A percentile compares a stretch with the other conserved stretches of the same genome.
Conservation (phyloP, 2,113 vertebrate species). For the Chinchilla lanigera region DNA sequence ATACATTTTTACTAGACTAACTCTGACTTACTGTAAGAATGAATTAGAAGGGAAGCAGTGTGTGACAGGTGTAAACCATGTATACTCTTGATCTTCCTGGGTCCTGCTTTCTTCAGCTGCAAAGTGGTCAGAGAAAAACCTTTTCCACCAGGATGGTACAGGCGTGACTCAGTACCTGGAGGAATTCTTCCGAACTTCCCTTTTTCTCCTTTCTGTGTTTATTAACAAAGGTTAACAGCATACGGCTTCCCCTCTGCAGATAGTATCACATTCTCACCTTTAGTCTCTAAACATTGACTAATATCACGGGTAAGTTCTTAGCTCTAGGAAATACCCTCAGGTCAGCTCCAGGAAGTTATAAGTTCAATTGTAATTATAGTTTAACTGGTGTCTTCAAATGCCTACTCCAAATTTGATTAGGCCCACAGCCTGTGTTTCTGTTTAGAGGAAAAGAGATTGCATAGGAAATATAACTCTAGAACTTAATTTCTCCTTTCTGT, state of each 20-base stretch:
- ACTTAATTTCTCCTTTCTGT: constrained; percentile 6
- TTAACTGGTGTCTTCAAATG: constrained; percentile 23
- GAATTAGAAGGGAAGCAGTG: background rate
- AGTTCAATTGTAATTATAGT: background rate
- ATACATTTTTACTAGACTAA: background rate
- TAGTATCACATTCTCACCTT: background rate
- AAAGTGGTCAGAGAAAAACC: background rate
- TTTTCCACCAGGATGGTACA: background rate
- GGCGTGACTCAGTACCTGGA: background rate
- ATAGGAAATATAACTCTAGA: background rate
- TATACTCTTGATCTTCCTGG: background rate
- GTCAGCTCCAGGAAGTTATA: background rate
- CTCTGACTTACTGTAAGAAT: background rate
- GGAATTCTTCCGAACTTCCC: background rate
- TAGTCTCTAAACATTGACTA: background rate
- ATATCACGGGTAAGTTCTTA: background rate
- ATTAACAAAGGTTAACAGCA: background rate
- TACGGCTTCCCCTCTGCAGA: background rate
- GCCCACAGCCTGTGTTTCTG: background rate
- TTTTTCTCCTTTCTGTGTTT: background rate
- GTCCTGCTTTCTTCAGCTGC: constrained; percentile 9
- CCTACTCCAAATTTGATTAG: constrained; percentile 6
- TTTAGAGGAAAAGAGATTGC: background rate
- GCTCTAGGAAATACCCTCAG: background rate
- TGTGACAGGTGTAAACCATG: background rate